Evolutionary conservation across 92 coral and sea anemone genomes (phyloP).

Genomic region (Diadumene lineata): DNA sequence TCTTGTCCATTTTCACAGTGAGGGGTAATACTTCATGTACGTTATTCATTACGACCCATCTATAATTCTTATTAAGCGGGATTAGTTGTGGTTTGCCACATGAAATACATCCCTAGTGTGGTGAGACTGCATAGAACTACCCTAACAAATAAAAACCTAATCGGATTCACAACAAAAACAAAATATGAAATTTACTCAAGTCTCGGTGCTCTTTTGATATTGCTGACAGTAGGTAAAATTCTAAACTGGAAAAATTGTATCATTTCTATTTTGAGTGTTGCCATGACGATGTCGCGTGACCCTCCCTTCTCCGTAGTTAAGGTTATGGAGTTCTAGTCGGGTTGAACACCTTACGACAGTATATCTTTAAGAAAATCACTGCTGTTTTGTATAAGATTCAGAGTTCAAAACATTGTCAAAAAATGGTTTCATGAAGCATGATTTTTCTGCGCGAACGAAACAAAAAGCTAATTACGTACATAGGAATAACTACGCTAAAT

Average conservation of each 20-base stretch:
- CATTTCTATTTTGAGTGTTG: neutral
- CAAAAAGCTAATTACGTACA: too few relatives aligned
- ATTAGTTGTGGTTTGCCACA: conserved; percentile 14
- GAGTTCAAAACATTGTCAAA: too few relatives aligned
- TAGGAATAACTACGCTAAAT: too few relatives aligned
- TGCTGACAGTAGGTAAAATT: too few relatives aligned
- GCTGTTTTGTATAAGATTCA: too few relatives aligned
- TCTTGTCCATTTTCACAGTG: neutral
- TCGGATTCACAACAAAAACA: neutral
- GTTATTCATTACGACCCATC: neutral
- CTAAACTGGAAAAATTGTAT: too few relatives aligned
- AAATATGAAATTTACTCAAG: neutral
- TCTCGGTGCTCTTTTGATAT: too few relatives aligned
- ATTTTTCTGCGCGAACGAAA: too few relatives aligned
- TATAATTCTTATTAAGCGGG: conserved; percentile 8
- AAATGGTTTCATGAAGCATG: too few relatives aligned
- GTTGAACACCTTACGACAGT: too few relatives aligned
- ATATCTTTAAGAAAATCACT: too few relatives aligned
- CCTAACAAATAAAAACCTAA: neutral
- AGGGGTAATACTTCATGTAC: conserved; percentile 20
- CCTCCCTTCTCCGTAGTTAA: neutral
- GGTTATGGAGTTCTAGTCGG: neutral
- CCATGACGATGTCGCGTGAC: neutral
- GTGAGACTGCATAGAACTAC: neutral
- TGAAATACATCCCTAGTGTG: conserved; percentile 8